These are phyloP conservation scores for Gymnarchus niloticus DNA, from an alignment of 2,113 vertebrate genomes.

Conservation along the genomic window DNA sequence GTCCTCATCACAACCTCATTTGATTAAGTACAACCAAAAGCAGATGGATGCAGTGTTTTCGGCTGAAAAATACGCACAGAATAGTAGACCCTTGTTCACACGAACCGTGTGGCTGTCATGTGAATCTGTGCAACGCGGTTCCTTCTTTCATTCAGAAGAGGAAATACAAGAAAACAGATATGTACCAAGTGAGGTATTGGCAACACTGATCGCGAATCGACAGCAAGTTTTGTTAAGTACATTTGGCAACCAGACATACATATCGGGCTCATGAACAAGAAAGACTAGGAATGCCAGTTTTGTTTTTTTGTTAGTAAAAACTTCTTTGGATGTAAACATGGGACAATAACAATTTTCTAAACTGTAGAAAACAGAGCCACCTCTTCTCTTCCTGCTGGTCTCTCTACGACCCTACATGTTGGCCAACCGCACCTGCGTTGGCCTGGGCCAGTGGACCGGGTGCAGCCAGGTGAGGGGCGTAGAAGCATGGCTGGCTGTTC, in stretches of 20 bases:
- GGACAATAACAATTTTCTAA: neutral
- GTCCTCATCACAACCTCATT: neutral
- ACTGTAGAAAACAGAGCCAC: too few relatives aligned
- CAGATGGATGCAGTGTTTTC: neutral
- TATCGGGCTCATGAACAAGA: too few relatives aligned
- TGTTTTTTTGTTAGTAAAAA: neutral
- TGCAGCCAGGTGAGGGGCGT: neutral
- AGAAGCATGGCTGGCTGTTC: neutral
- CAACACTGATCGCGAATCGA: too few relatives aligned
- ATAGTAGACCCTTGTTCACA: neutral
- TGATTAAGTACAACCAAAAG: neutral
- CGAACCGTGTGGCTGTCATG: neutral
- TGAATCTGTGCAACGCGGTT: neutral
- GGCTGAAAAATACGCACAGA: conserved; percentile 5
- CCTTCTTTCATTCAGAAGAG: too few relatives aligned
- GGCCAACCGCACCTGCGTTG: neutral
- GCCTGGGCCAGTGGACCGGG: neutral
- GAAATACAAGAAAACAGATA: too few relatives aligned
- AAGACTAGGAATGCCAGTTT: neutral
- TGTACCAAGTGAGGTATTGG: too few relatives aligned
- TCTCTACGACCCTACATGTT: neutral
- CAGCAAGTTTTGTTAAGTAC: too few relatives aligned
- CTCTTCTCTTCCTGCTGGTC: neutral
- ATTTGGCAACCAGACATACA: too few relatives aligned
- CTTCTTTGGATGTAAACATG: neutral